phyloP scores from a whole-genome alignment of 2,888 invertebrate genomes.

The Morpho achilles region DNA sequence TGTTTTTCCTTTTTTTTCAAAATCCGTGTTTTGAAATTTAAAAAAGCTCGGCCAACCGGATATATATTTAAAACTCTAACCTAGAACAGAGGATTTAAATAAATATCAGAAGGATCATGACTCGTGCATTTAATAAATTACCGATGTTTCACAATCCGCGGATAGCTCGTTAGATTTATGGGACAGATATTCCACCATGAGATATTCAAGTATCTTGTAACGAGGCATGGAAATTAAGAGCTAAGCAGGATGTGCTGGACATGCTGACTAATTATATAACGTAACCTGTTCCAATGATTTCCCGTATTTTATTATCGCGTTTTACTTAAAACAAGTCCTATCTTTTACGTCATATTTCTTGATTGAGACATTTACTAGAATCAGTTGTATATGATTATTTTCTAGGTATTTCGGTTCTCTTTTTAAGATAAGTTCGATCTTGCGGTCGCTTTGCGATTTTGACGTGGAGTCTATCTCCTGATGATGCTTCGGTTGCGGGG shows the following conservation, averaged over 20 bases:
- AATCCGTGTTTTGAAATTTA: too few species aligned
- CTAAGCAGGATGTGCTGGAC: conserved; percentile 2
- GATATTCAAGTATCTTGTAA: not conserved
- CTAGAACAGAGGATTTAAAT: conserved; percentile 7
- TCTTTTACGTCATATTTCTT: too few species aligned
- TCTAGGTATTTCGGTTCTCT: too few species aligned
- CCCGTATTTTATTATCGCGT: not conserved
- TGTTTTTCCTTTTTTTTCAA: too few species aligned
- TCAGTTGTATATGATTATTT: too few species aligned
- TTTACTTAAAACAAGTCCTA: too few species aligned
- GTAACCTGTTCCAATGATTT: not conserved
- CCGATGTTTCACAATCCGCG: conserved; percentile 17
- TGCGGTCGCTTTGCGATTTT: too few species aligned
- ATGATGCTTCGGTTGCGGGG: too few species aligned
- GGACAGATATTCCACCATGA: conserved; percentile 13
- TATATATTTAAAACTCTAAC: not conserved
- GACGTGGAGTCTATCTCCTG: too few species aligned
- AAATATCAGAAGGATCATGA: conserved; percentile 25
- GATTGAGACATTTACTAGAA: too few species aligned
- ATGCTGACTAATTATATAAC: not conserved
- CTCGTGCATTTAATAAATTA: conserved; percentile 24
- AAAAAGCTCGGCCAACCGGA: too few species aligned
- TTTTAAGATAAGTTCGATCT: too few species aligned
- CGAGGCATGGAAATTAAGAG: conserved; percentile 5
- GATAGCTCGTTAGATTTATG: conserved; percentile 18